Conservation (phyloP, 2,888 invertebrate species). For the Onchidella celtica region DNA sequence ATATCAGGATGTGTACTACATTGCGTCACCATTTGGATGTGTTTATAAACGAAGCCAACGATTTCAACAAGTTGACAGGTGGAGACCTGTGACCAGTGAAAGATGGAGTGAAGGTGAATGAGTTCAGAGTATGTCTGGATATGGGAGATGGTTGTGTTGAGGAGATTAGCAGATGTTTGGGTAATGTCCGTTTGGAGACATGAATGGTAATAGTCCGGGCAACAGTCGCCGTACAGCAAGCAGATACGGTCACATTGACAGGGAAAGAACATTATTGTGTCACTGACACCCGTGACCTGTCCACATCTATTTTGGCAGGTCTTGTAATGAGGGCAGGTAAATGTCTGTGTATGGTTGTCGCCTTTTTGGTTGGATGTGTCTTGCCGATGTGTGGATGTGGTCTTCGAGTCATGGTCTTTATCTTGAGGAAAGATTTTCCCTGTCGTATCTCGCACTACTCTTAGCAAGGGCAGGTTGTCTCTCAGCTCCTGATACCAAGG, state of each 20-base stretch:
- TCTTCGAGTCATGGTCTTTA: too few species aligned
- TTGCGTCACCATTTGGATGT: not conserved
- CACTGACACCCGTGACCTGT: not conserved
- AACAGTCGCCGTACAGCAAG: slow-evolving; percentile 50
- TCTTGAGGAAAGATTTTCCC: too few species aligned
- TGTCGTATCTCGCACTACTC: too few species aligned
- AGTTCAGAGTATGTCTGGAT: not conserved
- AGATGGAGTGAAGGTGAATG: not conserved
- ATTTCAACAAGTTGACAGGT: not conserved
- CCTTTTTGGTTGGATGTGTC: too few species aligned
- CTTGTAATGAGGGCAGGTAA: too few species aligned
- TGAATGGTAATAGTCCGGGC: slow-evolving; percentile 45
- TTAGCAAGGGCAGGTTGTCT: too few species aligned
- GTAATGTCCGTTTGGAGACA: slow-evolving; percentile 36
- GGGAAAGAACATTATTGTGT: not conserved
- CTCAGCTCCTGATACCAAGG: too few species aligned
- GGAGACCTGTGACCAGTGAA: not conserved
- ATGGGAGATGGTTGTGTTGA: not conserved
- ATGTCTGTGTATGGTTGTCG: too few species aligned
- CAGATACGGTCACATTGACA: slow-evolving; percentile 47
- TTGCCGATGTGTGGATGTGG: too few species aligned
- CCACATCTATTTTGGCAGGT: slow-evolving; percentile 20
- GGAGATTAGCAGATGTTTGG: not conserved
- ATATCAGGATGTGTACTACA: not conserved
- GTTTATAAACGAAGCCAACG: not conserved